Evolutionary conservation across 2,113 vertebrate genomes (phyloP).

Genomic region (Acrocephalus kingi): DNA sequence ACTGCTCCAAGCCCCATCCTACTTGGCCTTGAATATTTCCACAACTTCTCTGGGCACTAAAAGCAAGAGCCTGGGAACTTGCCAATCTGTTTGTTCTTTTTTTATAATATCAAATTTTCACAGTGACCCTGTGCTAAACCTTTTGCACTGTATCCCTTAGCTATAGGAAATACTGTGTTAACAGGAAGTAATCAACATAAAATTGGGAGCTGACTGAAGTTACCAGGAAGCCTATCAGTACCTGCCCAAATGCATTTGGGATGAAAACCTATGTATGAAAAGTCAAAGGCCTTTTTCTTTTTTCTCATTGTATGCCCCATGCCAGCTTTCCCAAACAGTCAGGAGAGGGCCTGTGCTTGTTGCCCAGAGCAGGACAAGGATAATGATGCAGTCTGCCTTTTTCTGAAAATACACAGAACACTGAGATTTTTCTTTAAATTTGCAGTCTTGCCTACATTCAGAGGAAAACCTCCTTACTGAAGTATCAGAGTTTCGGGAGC

Average conservation of each 20-base stretch:
- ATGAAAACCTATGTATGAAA: neutral
- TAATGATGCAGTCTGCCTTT: neutral
- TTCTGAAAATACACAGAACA: neutral
- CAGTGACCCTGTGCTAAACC: neutral
- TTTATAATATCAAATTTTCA: neutral
- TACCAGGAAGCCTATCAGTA: neutral
- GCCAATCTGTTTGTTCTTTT: neutral
- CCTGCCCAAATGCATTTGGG: neutral
- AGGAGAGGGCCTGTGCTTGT: neutral
- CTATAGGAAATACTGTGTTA: neutral
- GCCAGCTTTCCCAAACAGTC: neutral
- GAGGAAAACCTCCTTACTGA: neutral
- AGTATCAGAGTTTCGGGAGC: neutral
- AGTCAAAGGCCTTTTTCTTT: neutral
- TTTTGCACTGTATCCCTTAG: neutral
- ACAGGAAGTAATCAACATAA: neutral
- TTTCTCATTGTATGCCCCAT: neutral
- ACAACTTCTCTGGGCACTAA: neutral
- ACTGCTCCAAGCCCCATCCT: neutral
- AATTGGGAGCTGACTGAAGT: neutral
- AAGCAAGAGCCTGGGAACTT: neutral
- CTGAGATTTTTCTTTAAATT: neutral
- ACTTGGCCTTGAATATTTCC: neutral
- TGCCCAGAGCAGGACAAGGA: neutral
- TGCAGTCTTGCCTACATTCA: neutral